These are phyloP conservation scores for Boleophthalmus pectinirostris DNA, from an alignment of 2,113 vertebrate species.

Conservation along the genomic window DNA sequence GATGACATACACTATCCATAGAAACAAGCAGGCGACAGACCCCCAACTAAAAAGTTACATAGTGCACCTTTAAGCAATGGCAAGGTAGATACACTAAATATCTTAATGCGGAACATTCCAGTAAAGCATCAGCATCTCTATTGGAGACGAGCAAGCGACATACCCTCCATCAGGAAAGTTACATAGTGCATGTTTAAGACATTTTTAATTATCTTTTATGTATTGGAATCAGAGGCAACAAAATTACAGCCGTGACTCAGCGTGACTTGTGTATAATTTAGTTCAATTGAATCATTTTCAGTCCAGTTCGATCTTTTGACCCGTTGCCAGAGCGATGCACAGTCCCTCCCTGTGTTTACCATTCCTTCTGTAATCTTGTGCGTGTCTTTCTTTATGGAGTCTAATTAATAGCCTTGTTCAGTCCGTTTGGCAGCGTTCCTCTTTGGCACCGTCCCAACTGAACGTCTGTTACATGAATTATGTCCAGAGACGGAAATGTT, in stretches of 20 bases:
- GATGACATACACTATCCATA: too few relatives aligned
- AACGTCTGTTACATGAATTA: conserved; percentile 30
- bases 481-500: conserved; percentile 18
- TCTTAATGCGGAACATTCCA: too few relatives aligned
- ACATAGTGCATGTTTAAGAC: too few relatives aligned
- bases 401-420: conserved; percentile 19
- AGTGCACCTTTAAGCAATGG: too few relatives aligned
- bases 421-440: conserved; percentile 14
- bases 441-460: conserved; percentile 25
- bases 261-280: not conserved
- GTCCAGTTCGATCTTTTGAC: not conserved
- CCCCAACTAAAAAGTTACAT: too few relatives aligned
- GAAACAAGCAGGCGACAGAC: too few relatives aligned
- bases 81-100: too few relatives aligned
- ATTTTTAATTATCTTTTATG: too few relatives aligned
- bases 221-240: not conserved
- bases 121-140: too few relatives aligned
- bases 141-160: too few relatives aligned
- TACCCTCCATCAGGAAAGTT: too few relatives aligned
- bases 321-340: not conserved
- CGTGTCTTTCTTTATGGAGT: conserved; percentile 1
- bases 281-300: not conserved
- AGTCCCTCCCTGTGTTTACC: too few relatives aligned
- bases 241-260: not conserved
- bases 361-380: not conserved